Evolutionary conservation across 2,888 invertebrate species (phyloP), one percentile per base, ranked within the genome.

Genomic region (Nymphalis c-album): DNA sequence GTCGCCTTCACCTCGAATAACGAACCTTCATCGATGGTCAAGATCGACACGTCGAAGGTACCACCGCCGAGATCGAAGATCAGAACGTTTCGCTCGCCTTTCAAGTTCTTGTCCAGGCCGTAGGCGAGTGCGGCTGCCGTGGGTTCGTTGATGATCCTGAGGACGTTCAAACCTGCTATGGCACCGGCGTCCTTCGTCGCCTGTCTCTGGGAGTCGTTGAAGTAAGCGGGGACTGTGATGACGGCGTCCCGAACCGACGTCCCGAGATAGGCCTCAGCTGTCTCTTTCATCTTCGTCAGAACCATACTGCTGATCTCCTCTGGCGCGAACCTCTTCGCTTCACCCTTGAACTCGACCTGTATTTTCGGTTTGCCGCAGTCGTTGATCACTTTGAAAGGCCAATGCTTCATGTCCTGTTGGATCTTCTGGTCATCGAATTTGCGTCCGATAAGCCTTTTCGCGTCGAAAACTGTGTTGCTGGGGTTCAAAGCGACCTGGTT

Each of bases 11-110:
- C 96, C 85, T 96, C 96, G 78, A 96, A 96, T 75, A 96, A 85
- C 0, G 95, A 95, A 0, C 97, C 95, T 83, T 98, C 97, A 82
- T 97, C 97, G 84, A 98, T 98, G 63, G 96, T 95, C 26, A 98
- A 90, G 75, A 98, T 95, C 61, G 98, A 98, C 3, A 98, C 98
- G 92, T 98, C 98, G 85, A 98, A 98, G 62, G 97, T 97, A 59
- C 97, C 98, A 73, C 97, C 97, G 31, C 94, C 94, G 74, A 96
- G 91, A 85, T 96, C 95, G 79, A 96, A 96, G 77, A 96, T 95
- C 57, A 96, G 85, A 4, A 96, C 95, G 80, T 95, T 95, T 68
- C 94, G 94, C 81, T 96, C 95, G 20, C 95, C 95, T 80, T 95
- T 94, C 20, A 95, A 89, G 81, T 95, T 95, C 83, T 96, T 95